Evolutionary conservation across 2,797 vertebrate species (phyloP).

Genomic region (Cryptoblepharus egeriae): DNA sequence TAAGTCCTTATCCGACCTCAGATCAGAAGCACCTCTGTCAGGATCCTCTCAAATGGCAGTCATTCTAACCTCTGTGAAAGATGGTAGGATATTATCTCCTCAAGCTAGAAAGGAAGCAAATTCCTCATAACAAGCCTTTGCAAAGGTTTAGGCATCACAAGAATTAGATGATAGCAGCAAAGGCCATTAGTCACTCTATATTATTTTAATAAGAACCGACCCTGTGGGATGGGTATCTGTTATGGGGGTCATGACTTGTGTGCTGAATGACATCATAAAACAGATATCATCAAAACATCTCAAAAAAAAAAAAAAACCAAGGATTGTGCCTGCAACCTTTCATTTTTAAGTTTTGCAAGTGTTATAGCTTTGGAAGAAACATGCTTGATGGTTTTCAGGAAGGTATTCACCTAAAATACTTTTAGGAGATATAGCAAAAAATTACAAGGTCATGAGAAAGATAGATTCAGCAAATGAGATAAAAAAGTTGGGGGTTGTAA

Average conservation of each 20-base stretch:
- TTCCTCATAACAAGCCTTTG: background rate
- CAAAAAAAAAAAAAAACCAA: background rate
- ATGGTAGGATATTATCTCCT: background rate
- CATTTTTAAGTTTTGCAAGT: background rate
- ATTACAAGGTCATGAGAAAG: background rate
- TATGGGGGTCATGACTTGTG: no score
- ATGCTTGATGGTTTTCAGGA: no score
- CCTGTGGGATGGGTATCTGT: background rate
- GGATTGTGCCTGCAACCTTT: background rate
- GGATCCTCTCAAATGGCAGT: background rate
- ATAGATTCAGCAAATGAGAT: background rate
- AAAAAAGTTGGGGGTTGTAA: no score
- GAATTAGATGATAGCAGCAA: background rate
- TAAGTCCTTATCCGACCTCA: background rate
- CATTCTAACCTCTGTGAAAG: background rate
- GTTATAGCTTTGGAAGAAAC: background rate
- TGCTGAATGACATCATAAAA: no score
- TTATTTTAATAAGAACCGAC: background rate
- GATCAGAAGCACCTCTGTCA: background rate
- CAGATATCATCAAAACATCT: background rate
- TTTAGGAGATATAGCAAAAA: background rate
- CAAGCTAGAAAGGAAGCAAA: background rate
- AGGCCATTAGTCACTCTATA: background rate
- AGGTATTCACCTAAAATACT: background rate
- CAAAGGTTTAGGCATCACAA: background rate